Conservation (phyloP, 2,113 vertebrate species). For the Benitochromis conjunctus region DNA sequence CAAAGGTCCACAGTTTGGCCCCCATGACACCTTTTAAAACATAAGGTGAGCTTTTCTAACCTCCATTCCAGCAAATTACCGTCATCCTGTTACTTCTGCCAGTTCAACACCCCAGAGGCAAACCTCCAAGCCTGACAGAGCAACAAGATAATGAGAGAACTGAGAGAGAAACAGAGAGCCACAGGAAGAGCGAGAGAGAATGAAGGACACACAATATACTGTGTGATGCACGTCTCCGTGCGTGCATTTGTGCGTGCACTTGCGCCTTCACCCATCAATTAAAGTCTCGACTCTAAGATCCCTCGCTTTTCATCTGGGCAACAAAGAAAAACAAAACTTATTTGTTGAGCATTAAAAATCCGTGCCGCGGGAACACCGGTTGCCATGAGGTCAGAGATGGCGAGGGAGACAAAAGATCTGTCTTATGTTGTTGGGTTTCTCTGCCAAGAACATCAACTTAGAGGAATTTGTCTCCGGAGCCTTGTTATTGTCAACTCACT, state of each 20-base stretch:
- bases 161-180: neutral
- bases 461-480: constrained; percentile 51
- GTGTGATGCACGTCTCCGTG: neutral
- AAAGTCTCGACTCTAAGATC: neutral
- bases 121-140: constrained; percentile 41
- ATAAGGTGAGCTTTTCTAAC: constrained; percentile 23
- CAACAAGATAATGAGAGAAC: constrained; percentile 50
- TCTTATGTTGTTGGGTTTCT: constrained; percentile 40
- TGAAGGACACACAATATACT: neutral
- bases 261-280: constrained; percentile 32
- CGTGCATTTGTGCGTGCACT: neutral
- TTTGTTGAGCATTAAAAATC: constrained; percentile 35
- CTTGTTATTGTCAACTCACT: constrained; percentile 50
- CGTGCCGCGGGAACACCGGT: neutral
- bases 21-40: constrained; percentile 26
- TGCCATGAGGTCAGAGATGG: constrained; percentile 33
- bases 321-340: constrained; percentile 20
- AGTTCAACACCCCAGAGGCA: constrained; percentile 38
- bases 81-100: constrained; percentile 43
- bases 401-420: constrained; percentile 7
- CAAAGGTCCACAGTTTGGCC: constrained; percentile 2
- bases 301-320: constrained; percentile 12
- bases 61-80: constrained; percentile 55
- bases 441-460: constrained; percentile 42
- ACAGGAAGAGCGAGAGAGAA: neutral